Percentiles rank a stretch among this genome's conserved stretches.
Conservation (phyloP, 2,888 invertebrate species). For the Cylloceria caligata region DNA sequence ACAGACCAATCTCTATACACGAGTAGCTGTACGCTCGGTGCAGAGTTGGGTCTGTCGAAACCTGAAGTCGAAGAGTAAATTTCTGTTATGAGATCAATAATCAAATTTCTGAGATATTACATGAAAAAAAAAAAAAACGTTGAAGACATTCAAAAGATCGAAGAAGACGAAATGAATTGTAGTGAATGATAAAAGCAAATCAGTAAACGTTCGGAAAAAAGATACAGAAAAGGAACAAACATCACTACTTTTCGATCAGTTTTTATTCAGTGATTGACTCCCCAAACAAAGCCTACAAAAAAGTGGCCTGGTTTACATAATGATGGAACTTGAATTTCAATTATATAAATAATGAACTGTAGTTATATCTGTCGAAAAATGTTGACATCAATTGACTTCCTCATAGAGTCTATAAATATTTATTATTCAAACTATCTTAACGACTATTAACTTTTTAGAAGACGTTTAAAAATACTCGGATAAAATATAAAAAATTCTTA, state of each 20-base stretch:
- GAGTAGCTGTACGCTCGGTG: no score
- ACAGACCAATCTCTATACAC: no score
- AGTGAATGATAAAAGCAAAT: not conserved
- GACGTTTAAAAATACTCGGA: no score
- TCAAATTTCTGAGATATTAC: not conserved
- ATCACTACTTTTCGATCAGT: not conserved
- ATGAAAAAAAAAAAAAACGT: no score
- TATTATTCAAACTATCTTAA: not conserved
- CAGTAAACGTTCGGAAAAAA: not conserved
- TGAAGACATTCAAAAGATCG: not conserved
- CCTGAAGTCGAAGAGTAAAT: not conserved
- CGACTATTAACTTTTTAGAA: not conserved
- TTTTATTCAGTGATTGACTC: not conserved
- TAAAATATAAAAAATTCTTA: not conserved
- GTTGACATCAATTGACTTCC: not conserved
- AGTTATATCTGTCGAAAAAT: no score
- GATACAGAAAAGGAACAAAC: not conserved
- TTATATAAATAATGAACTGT: no score
- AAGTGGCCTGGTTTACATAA: not conserved
- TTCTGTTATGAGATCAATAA: conserved; percentile 27
- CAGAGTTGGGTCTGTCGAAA: no score
- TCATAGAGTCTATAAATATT: not conserved
- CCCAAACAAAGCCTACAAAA: not conserved
- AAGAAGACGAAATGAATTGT: not conserved
- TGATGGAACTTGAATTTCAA: not conserved